Evolutionary conservation across 1,140 invertebrate genomes (phyloP), one percentile per base, ranked within the genome.

Genomic region (Scaptomyza montana): DNA sequence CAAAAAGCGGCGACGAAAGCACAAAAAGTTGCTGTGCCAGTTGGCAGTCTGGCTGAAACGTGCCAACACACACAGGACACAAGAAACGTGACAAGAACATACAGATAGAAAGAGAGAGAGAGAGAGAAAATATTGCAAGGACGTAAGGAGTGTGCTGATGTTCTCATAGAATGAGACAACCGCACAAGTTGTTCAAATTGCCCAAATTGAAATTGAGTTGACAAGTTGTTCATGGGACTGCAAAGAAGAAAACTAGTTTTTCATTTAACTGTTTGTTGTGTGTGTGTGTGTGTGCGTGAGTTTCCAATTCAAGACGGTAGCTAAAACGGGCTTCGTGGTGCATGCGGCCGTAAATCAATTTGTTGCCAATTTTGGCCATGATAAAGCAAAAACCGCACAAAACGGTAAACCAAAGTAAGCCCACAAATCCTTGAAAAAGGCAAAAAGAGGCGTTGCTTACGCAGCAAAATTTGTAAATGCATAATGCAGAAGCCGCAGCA

Each of bases 181-280:
- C 81, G 71, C 81, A 86, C 78, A 86, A 87, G 81, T 87, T 87
- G 80, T 76, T 79, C 81, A 87, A 89, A 89, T 89, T 89, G 84
- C 77, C 84, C 80, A 89, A 89, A 89, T 89, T 89, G 84, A 89
- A 89, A 89, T 84, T 84, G 85, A 89, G 84, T 89, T 89, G 84
- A 89, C 84, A 89, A 89, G 79, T 89, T 89, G 77, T 81, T 61
- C 70, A 49, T 61, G 70, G 65, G 64, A 62, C 62, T 73, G 77
- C 33, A 10, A n/a, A 10, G 19, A 41, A 8, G 8, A 13, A 7
- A 12, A 12, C 47, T 2, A 28, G 47, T 49, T 49, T 49, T 49
- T 36, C 33, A 21, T 49, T 12, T 49, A 19, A 49, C 46, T 49
- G 39, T 10, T 6, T 36, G 33, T 36, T 16, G 16, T 16, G 16